phyloP scores from a whole-genome alignment of 2,888 invertebrate species.

The Muschampia plurimacula region DNA sequence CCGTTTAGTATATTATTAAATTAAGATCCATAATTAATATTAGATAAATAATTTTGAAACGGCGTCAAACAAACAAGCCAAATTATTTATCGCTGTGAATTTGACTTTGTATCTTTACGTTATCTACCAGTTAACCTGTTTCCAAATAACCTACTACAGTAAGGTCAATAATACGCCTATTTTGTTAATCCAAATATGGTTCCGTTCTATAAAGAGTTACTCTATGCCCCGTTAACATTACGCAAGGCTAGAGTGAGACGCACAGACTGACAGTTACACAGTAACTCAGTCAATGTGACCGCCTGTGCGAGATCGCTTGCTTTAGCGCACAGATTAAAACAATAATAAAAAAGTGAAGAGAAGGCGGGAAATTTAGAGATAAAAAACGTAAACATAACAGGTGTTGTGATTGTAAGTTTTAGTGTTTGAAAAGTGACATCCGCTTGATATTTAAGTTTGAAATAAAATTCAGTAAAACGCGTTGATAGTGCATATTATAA shows the following conservation, averaged over 20 bases:
- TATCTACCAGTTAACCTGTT: too few species aligned
- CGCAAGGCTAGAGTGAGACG: constrained; percentile 74
- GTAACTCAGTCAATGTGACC: constrained; percentile 61
- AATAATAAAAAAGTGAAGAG: constrained; percentile 46
- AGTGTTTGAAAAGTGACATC: not conserved
- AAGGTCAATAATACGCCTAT: constrained; percentile 11
- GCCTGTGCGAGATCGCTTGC: constrained; percentile 60
- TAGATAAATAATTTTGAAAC: too few species aligned
- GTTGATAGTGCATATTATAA: not conserved
- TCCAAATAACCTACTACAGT: not conserved
- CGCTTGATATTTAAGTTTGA: not conserved
- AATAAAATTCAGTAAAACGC: not conserved
- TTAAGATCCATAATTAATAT: too few species aligned
- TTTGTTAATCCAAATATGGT: constrained; percentile 38
- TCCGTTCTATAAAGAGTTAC: constrained; percentile 72
- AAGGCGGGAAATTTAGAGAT: constrained; percentile 44
- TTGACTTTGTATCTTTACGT: too few species aligned
- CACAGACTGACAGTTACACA: constrained; percentile 59
- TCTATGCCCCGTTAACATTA: constrained; percentile 82
- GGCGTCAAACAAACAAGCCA: too few species aligned
- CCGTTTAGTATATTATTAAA: too few species aligned
- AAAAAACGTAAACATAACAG: not conserved
- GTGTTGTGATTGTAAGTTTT: not conserved
- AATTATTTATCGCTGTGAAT: too few species aligned
- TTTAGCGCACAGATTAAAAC: constrained; percentile 33